Base-by-base conservation (phyloP, 2,888 invertebrate species). In the Ophion obscuratus region DNA sequence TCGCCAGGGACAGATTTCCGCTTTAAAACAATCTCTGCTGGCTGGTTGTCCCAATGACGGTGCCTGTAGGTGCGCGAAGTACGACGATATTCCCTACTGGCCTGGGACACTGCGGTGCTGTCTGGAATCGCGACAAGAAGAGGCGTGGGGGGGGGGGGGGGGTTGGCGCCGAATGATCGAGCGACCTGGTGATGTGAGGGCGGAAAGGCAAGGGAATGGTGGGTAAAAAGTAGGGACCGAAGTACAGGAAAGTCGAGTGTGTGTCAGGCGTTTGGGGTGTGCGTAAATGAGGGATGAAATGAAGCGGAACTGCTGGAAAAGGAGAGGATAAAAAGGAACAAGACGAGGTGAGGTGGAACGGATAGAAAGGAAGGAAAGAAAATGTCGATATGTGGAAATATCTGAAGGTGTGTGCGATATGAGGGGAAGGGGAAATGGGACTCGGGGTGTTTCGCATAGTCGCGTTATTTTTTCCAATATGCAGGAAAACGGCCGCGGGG, bases 1-100 rank as follows among this genome's bases (percentile, higher is more conserved):
- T 89, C 93, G 86, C 93, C 40, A 73, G 93, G 93, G 93, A 93
- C 91, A 91, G 91, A 92, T 94, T 93, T 90, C 88, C 91, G 90
- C 89, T 93, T 93, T 92, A 92, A 93, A 93, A 93, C 92, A 93
- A 93, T 93, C 86, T 86, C 86, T 74, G 70, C 31, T 44, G 47
- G 70, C 70, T 47, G 59, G 40, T 10, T 53, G 53, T 27, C 66
- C 20, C 36, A 36, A 73, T 14, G 57, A 20, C n/a, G 27, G 11
- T 31, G 70, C 9, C 1, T 6, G 31, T 53, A 59, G 27, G 20
- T 31, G 31, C 36, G 36, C 68, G 47, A 44, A 57, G 31, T 57
- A 71, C 44, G 64, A 62, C 17, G 9, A 47, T 74, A 17, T 81
- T 66, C 7, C 14, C 53, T 20, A 40, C 67, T 36, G 6, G 53